Base-by-base conservation (phyloP, 2,113 vertebrate species). In the Paramormyrops kingsleyae region DNA sequence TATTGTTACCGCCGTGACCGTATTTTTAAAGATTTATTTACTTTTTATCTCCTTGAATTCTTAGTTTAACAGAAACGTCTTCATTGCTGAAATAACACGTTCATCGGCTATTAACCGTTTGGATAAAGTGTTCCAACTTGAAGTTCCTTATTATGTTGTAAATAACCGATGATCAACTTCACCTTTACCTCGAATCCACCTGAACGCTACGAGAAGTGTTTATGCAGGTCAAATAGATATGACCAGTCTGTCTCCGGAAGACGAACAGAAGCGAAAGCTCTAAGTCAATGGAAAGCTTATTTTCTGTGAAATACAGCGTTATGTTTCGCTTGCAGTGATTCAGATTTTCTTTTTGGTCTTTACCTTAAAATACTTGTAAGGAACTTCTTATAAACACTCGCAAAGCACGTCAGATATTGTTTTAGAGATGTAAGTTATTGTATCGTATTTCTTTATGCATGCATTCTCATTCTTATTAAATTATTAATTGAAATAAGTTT, bases 171-270 rank as follows among this genome's bases (percentile, higher is more conserved):
- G 94, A 91, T 86, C 89, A 66, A 88, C 85, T 91, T 93, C 92
- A 94, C 93, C 92, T 94, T 94, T 92, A 93, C 93, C 92, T 93
- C 90, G 88, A 89, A 94, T 93, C 89, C 91, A 95, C 94, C 94
- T 95, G 95, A 90, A 89, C 17, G 42, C 77, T 24, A 84, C 1
- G 21, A 17, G 85, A 27, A 35, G 89, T 88, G 91, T 90, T 87
- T 42, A 90, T 91, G 89, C 90, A 89, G 92, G 47, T 74, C 17
- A 53, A 49, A 27, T 31, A 84, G 56, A 87, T 24, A 47, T 31
- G 21, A 53, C 31, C 47, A 7, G 47, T 89, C 24, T 80, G 35
- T 89, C 47, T 50, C 13, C 70, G 47, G 88, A 89, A 35, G 13
- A 50, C 1, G 17, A 66, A 83, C 86, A n/a, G 62, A 24, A 35